Percentiles rank a stretch among this genome's conserved stretches.
These are phyloP conservation scores for Tadarida brasiliensis DNA, from an alignment of 2,797 vertebrate species.

Conservation along the genomic window DNA sequence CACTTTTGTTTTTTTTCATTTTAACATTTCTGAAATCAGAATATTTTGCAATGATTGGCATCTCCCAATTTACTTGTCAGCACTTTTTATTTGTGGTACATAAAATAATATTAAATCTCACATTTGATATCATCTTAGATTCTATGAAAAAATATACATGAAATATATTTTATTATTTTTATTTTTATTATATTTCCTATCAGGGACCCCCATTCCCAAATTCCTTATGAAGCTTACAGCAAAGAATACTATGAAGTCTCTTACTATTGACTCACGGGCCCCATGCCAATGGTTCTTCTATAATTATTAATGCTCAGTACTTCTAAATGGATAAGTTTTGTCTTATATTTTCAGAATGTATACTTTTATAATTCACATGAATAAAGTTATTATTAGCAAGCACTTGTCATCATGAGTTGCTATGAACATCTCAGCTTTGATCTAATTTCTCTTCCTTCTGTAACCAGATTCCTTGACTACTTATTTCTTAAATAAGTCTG, in stretches of 20 bases:
- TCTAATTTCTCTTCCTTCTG: slow-evolving; percentile 41
- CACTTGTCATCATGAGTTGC: neutral
- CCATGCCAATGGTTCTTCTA: neutral
- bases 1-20: neutral
- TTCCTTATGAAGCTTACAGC: neutral
- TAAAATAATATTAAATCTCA: slow-evolving; percentile 52
- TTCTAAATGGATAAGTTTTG: slow-evolving; percentile 17
- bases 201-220: neutral
- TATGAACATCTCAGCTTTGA: slow-evolving; percentile 28
- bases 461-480: slow-evolving; percentile 3
- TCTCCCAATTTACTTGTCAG: neutral
- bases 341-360: slow-evolving; percentile 49
- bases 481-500: neutral
- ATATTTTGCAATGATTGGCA: neutral
- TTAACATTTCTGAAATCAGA: slow-evolving; percentile 43
- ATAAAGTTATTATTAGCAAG: slow-evolving; percentile 59
- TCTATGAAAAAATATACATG: neutral
- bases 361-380: slow-evolving; percentile 21
- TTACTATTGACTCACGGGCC: neutral
- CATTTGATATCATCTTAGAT: neutral
- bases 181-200: slow-evolving; percentile 9
- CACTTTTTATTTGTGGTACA: slow-evolving; percentile 3
- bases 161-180: neutral
- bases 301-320: neutral
- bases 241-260: neutral